phyloP scores from a whole-genome alignment of 2,113 vertebrate genomes.

The Apodemus sylvaticus region DNA sequence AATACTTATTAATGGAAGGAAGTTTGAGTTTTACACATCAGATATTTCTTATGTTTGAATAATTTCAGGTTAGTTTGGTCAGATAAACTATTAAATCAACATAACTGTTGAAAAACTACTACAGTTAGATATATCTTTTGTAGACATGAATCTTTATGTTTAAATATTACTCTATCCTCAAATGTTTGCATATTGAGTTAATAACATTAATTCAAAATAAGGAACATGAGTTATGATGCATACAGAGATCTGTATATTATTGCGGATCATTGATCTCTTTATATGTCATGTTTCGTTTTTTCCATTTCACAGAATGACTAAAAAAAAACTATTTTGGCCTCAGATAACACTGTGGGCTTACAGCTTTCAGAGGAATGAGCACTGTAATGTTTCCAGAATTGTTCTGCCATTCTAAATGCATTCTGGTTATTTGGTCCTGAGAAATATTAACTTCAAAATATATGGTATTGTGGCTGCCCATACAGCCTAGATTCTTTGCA shows the following conservation, averaged over 20 bases:
- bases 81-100: background rate
- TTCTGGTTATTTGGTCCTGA: background rate
- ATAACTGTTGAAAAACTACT: background rate
- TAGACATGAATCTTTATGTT: background rate
- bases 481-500: background rate
- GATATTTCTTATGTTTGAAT: background rate
- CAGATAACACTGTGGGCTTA: background rate
- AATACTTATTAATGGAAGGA: slow-evolving; percentile 20
- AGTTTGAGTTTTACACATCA: background rate
- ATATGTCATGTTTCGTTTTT: background rate
- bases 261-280: background rate
- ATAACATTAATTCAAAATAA: background rate
- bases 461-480: background rate
- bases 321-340: background rate
- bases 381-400: background rate
- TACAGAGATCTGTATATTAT: background rate
- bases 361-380: background rate
- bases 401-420: background rate
- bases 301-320: background rate
- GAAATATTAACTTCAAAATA: background rate
- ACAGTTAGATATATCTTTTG: background rate
- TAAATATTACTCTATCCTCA: background rate
- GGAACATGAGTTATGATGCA: background rate
- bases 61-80: background rate
- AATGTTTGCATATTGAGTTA: background rate